Evolutionary conservation across 1,140 invertebrate genomes (phyloP), one percentile per base, ranked within the genome.

Genomic region (Drosophila sp.): DNA sequence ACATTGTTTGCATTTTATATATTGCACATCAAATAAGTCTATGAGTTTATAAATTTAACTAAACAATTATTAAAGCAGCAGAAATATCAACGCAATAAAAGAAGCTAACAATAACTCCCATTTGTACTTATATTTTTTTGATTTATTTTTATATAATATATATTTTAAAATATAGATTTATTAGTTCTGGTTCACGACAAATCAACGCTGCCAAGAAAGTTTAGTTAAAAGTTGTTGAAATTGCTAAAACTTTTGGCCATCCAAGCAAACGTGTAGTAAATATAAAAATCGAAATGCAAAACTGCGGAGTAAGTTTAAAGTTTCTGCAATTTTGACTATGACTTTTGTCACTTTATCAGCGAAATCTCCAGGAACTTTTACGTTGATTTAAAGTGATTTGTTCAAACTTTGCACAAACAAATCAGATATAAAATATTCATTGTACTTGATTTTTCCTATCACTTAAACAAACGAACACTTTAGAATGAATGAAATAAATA

Each of bases 361-460:
- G 25, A 27, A 48, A 27, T 48, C n/a, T 6, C 25, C 11, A 13
- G 2, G 7, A 50, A 32, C 7, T 50, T 50, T 7, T 7, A 8
- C 13, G 46, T 50, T 50, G 27, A 50, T 14, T 50, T 32, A 32
- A 50, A 50, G 25, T 1, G 21, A n/a, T n/a, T 48, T 27, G 46
- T 48, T 13, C 11, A 29, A 50, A 50, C 25, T 32, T 45, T 1
- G 9, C 2, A 9, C 8, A 8, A n/a, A 25, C 13, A 50, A 32
- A 1, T 9, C 11, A n/a, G 4, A 13, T 0, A 11, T 29, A 13
- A 38, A 38, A 11, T 38, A 38, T 38, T 38, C n/a, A 38, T 38
- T 4, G 2, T 13, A 38, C 13, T 38, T 13, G 11, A 7, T 29
- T 38, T 3, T 3, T 38, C n/a, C 3, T 29, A 4, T 29, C 4